phyloP scores from a whole-genome alignment of 2,113 vertebrate species.

The Laterallus jamaicensis region DNA sequence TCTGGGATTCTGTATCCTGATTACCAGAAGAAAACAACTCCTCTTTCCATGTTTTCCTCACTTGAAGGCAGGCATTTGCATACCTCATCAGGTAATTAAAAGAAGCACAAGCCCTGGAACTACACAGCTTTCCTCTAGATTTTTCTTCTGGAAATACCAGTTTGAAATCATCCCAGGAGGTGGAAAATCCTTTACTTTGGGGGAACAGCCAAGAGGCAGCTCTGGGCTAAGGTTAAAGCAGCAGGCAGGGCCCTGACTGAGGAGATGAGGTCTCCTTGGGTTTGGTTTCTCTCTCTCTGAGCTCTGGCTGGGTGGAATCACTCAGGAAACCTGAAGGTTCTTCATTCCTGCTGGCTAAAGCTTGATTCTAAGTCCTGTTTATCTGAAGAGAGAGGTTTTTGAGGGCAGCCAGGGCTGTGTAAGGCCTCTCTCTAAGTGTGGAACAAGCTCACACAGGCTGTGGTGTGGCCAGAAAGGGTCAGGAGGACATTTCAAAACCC shows the following conservation, averaged over 20 bases:
- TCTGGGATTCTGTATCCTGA: too few relatives aligned
- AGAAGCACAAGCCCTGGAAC: not conserved
- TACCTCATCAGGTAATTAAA: not conserved
- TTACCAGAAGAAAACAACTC: not conserved
- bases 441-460: not conserved
- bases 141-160: not conserved
- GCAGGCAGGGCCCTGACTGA: not conserved
- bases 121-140: not conserved
- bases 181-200: not conserved
- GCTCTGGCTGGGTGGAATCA: not conserved
- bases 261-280: not conserved
- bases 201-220: not conserved
- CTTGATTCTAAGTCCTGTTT: too few relatives aligned
- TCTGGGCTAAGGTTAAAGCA: not conserved
- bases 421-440: not conserved
- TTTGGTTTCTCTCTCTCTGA: not conserved
- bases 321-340: not conserved
- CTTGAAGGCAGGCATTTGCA: not conserved
- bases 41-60: not conserved
- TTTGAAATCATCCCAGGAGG: not conserved
- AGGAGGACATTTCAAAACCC: not conserved
- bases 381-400: too few relatives aligned
- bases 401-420: not conserved
- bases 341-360: not conserved
- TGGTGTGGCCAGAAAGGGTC: not conserved